Conservation (phyloP, 1,140 invertebrate species). For the Dendrolimus punctatus region DNA sequence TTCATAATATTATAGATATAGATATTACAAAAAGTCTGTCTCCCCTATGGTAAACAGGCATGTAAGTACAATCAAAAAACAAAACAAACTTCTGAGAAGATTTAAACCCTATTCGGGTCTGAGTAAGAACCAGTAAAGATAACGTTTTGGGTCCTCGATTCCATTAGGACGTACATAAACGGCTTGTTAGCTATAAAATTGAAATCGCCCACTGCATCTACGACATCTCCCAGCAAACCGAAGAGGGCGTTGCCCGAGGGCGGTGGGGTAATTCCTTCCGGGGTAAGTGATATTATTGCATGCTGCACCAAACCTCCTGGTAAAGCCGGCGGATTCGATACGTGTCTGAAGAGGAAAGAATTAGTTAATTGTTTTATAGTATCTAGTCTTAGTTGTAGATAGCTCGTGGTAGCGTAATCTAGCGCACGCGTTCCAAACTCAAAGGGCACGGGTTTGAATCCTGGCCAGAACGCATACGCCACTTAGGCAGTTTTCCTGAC, state of each 20-base stretch:
- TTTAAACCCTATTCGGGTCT: not conserved
- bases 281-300: constrained; percentile 1
- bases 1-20: no score
- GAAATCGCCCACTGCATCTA: not conserved
- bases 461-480: no score
- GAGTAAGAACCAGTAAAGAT: constrained; percentile 2
- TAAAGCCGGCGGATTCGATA: constrained; percentile 9
- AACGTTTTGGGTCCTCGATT: constrained; percentile 4
- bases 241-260: not conserved
- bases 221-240: not conserved
- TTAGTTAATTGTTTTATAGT: not conserved
- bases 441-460: no score
- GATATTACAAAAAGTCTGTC: no score
- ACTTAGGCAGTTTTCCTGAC: no score
- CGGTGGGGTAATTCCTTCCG: constrained; percentile 1
- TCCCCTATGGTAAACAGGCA: no score
- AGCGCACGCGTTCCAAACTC: no score
- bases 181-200: constrained; percentile 13
- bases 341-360: constrained; percentile 5
- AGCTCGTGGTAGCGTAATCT: no score
- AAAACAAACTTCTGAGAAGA: not conserved
- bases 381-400: not conserved
- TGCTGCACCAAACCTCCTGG: constrained; percentile 4
- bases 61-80: no score
- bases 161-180: constrained; percentile 6